Conservation (phyloP, 2,113 vertebrate genomes). For the Cepphus grylle region DNA sequence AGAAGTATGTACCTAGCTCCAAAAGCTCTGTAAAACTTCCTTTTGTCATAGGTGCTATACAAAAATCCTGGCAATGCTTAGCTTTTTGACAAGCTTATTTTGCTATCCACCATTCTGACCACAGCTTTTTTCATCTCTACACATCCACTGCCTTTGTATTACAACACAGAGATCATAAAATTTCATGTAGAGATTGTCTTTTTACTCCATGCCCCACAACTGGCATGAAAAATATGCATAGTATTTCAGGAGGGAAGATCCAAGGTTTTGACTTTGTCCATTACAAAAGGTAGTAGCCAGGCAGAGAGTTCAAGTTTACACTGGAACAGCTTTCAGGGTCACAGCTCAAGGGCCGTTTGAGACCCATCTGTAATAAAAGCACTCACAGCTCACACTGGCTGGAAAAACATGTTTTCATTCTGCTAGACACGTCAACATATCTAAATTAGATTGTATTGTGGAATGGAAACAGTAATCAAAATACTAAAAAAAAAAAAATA, state of each 20-base stretch:
- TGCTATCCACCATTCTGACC: background rate
- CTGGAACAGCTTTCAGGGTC: background rate
- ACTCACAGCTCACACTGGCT: background rate
- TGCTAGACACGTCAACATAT: background rate
- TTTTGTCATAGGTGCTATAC: background rate
- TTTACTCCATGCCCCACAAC: background rate
- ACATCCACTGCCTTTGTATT: background rate
- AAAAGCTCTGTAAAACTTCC: background rate
- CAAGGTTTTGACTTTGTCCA: background rate
- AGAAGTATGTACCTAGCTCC: background rate
- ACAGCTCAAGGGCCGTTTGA: background rate
- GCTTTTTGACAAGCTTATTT: background rate
- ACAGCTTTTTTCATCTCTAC: background rate
- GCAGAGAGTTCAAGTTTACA: background rate
- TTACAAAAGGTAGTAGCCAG: background rate
- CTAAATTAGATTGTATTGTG: background rate
- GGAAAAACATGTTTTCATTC: background rate
- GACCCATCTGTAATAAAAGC: background rate
- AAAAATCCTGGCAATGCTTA: background rate
- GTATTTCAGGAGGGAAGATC: background rate
- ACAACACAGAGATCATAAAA: background rate
- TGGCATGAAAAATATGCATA: background rate
- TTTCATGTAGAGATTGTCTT: background rate
- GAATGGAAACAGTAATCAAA: background rate
- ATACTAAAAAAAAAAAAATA: background rate